phyloP scores from a whole-genome alignment of 2,113 vertebrate genomes.

The Carollia perspicillata region DNA sequence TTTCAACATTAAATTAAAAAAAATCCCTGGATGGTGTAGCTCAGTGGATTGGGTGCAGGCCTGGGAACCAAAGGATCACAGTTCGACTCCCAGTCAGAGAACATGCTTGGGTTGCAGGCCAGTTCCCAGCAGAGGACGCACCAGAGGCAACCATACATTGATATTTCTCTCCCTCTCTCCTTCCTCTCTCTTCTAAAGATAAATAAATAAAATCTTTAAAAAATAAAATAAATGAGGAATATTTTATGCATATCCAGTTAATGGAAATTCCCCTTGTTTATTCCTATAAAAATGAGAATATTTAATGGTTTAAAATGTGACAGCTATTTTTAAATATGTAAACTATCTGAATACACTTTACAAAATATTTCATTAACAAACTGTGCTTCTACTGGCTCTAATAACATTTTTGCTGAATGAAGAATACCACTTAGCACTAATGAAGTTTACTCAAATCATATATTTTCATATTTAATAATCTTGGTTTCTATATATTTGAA shows the following conservation, averaged over 20 bases:
- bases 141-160: too few relatives aligned
- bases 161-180: too few relatives aligned
- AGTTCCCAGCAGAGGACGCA: too few relatives aligned
- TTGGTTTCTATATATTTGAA: not conserved
- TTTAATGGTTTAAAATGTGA: not conserved
- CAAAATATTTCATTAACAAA: not conserved
- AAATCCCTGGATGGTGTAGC: too few relatives aligned
- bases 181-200: too few relatives aligned
- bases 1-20: not conserved
- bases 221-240: not conserved
- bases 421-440: not conserved
- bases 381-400: not conserved
- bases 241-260: not conserved
- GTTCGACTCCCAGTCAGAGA: too few relatives aligned
- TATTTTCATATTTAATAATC: not conserved
- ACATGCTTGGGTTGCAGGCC: too few relatives aligned
- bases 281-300: not conserved
- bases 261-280: not conserved
- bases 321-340: not conserved
- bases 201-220: too few relatives aligned
- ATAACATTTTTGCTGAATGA: not conserved
- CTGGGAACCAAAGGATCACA: too few relatives aligned
- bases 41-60: too few relatives aligned
- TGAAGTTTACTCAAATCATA: not conserved
- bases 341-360: not conserved